Conservation (phyloP, 2,113 vertebrate genomes). For the Rutilus rutilus region DNA sequence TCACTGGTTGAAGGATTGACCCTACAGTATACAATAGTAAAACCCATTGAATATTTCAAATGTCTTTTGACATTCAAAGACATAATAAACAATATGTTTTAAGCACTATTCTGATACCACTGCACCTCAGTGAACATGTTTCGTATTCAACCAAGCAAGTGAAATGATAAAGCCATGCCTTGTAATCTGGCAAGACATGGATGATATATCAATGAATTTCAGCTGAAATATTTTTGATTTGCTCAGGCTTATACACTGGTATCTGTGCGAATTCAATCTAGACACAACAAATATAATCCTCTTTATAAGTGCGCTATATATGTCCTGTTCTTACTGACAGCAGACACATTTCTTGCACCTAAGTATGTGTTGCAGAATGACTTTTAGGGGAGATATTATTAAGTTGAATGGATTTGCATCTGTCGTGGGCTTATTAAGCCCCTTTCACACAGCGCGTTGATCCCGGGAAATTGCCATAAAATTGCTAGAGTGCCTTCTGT, state of each 20-base stretch:
- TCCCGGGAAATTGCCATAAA: no score
- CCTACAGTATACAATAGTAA: neutral
- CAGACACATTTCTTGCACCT: neutral
- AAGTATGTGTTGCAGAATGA: neutral
- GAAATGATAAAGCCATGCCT: neutral
- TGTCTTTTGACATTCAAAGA: neutral
- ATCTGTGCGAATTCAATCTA: neutral
- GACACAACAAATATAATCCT: neutral
- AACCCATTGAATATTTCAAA: neutral
- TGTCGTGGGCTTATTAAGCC: neutral
- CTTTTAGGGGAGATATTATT: neutral
- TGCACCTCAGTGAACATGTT: neutral
- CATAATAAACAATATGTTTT: neutral
- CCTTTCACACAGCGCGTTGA: no score
- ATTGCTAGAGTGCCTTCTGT: no score
- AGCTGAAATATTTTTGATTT: neutral
- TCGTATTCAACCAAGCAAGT: neutral
- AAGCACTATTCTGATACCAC: neutral
- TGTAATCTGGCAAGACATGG: neutral
- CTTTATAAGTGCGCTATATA: neutral
- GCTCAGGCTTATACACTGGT: neutral
- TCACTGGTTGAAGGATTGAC: constrained; percentile 1
- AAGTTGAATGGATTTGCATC: neutral
- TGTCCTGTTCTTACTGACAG: neutral
- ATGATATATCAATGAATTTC: neutral